phyloP scores from a whole-genome alignment of 2,888 invertebrate genomes.

The Anoplius nigerrimus region DNA sequence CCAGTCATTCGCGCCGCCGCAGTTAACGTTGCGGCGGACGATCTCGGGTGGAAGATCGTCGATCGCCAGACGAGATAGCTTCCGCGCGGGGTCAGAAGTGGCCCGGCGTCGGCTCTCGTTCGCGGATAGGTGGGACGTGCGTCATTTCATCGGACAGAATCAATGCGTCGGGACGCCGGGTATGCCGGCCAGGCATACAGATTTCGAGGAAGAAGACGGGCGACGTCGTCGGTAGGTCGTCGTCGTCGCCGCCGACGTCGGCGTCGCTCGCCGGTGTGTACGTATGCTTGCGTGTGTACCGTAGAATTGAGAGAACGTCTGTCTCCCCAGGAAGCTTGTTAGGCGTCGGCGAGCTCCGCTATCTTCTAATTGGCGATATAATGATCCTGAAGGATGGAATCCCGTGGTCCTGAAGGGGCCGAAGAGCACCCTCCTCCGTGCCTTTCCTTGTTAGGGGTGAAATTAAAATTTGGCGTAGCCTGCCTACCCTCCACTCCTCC shows the following conservation, averaged over 20 bases:
- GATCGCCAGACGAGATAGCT: no score
- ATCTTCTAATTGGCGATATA: conserved; percentile 76
- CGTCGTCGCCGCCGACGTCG: background rate
- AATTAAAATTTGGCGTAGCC: conserved; percentile 68
- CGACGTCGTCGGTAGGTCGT: background rate
- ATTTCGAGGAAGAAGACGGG: no score
- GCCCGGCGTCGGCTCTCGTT: no score
- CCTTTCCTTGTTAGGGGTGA: conserved; percentile 66
- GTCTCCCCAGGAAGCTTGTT: conserved; percentile 74
- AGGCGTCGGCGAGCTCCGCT: conserved; percentile 71
- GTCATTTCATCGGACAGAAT: no score
- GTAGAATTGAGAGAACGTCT: conserved; percentile 59
- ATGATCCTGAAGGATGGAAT: conserved; percentile 75
- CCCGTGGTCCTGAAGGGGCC: conserved; percentile 65
- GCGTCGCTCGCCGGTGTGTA: background rate
- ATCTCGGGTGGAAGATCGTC: no score
- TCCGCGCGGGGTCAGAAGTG: no score
- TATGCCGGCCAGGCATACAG: no score
- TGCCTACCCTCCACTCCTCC: conserved; percentile 31
- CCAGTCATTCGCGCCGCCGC: no score
- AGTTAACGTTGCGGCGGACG: no score
- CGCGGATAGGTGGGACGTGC: no score
- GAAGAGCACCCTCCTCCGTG: conserved; percentile 51
- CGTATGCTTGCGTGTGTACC: conserved; percentile 1
- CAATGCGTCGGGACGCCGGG: no score